phyloP scores from a whole-genome alignment of 2,113 vertebrate species.

The Stomatorhinus ivindoensis region DNA sequence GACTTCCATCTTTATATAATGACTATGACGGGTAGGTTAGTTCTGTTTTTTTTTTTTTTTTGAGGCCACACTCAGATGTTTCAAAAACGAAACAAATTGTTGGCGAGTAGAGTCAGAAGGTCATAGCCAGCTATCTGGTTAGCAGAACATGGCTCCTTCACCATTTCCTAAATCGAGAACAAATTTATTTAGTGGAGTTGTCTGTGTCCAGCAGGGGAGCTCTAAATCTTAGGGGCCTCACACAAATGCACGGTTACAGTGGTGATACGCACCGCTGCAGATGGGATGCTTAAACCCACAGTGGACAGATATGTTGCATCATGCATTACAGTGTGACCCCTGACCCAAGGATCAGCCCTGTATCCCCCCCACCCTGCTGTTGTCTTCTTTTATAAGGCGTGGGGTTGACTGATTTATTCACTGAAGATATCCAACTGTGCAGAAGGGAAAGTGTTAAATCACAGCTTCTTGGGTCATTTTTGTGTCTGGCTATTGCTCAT shows the following conservation, averaged over 20 bases:
- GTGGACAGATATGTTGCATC: neutral
- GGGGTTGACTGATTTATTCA: neutral
- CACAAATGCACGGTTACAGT: neutral
- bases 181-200: neutral
- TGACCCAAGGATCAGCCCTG: no score
- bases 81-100: no score
- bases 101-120: no score
- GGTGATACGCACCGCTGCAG: neutral
- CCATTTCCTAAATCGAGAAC: neutral
- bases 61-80: no score
- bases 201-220: neutral
- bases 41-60: no score
- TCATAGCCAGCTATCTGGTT: neutral
- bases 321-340: neutral
- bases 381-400: neutral
- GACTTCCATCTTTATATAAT: no score
- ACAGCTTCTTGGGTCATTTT: neutral
- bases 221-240: neutral
- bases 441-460: neutral
- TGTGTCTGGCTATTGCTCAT: neutral
- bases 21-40: no score
- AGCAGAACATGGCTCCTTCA: neutral
- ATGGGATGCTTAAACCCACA: neutral
- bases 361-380: no score
- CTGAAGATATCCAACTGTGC: neutral